These are phyloP conservation scores for Acanthopleura granulata DNA, from an alignment of 2,888 invertebrate genomes.

Conservation along the genomic window DNA sequence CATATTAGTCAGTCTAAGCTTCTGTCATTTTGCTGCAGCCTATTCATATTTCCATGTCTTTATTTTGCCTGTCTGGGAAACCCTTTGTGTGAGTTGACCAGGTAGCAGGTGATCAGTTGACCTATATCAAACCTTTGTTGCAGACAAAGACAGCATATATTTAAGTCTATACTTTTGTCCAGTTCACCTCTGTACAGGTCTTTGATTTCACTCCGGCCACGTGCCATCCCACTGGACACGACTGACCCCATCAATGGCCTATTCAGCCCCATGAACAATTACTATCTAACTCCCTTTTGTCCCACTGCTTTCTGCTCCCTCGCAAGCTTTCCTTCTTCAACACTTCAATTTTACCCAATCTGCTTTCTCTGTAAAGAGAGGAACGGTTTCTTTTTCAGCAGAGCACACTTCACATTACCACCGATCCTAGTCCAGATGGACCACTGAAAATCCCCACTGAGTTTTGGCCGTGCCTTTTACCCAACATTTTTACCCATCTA, in stretches of 20 bases:
- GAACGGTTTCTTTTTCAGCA: neutral
- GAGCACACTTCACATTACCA: neutral
- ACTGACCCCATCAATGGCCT: neutral
- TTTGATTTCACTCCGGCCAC: neutral
- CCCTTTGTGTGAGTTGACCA: no score
- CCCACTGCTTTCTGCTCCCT: neutral
- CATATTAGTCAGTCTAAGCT: no score
- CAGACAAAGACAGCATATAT: neutral
- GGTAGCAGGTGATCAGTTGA: no score
- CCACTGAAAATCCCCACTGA: neutral
- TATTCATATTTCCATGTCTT: no score
- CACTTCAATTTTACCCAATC: constrained; percentile 4
- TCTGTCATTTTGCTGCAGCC: no score
- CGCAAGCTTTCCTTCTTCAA: neutral
- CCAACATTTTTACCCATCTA: neutral
- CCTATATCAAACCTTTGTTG: neutral
- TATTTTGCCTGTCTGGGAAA: no score
- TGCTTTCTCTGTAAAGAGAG: neutral
- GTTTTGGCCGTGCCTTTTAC: neutral
- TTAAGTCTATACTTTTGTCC: constrained; percentile 2
- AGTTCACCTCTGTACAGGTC: neutral
- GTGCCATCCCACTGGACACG: neutral
- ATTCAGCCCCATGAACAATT: neutral
- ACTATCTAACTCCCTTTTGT: constrained; percentile 5
- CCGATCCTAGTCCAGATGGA: neutral